phyloP scores from a whole-genome alignment of 2,888 invertebrate species.

The Gryllus longicercus region DNA sequence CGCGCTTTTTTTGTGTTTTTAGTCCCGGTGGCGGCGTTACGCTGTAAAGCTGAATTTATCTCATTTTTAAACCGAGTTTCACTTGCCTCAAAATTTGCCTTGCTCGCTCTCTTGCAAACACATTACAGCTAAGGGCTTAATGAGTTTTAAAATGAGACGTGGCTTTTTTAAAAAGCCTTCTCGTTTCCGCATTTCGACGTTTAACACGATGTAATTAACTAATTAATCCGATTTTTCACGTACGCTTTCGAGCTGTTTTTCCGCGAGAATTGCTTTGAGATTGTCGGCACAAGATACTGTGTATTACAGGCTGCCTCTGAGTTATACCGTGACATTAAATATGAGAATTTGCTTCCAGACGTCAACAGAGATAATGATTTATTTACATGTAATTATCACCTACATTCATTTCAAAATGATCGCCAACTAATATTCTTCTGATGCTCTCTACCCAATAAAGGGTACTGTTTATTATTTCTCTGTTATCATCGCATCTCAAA shows the following conservation, averaged over 20 bases:
- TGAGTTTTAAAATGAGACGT: conserved; percentile 10
- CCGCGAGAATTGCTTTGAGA: neutral
- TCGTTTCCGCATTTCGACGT: neutral
- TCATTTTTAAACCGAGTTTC: conserved; percentile 9
- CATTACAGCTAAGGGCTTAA: neutral
- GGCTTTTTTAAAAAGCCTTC: neutral
- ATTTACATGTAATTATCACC: no score
- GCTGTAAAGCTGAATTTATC: conserved; percentile 17
- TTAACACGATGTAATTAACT: neutral
- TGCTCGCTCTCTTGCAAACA: conserved; percentile 3
- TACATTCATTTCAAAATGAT: no score
- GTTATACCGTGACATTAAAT: no score
- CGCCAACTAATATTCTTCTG: no score
- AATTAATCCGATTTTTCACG: conserved; percentile 9
- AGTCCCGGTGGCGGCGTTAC: neutral
- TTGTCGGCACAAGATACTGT: no score
- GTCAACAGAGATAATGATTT: no score
- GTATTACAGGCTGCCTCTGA: no score
- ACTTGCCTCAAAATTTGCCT: neutral
- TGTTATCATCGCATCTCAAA: no score
- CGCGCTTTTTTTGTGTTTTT: neutral
- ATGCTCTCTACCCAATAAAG: no score
- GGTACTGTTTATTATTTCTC: no score
- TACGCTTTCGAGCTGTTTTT: neutral
- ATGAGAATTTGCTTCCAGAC: no score